Evolutionary conservation across 2,888 invertebrate genomes (phyloP).

Genomic region (Xestoiulus laeticollis): DNA sequence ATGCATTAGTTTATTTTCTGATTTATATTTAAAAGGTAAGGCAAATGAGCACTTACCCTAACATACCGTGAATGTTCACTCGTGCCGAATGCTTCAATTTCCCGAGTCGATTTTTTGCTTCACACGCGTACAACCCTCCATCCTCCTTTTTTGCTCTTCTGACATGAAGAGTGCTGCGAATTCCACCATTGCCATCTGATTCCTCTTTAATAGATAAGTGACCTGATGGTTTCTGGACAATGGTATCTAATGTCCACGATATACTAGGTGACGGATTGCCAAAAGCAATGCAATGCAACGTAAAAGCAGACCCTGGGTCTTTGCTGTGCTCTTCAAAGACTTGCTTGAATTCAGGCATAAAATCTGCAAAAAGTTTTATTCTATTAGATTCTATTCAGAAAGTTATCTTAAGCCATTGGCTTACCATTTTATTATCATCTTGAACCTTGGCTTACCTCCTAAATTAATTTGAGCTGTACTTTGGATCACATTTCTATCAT

Average conservation of each 20-base stretch:
- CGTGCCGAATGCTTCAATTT: conserved; percentile 76
- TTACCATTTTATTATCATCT: too few relatives aligned
- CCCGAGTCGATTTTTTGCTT: conserved; percentile 79
- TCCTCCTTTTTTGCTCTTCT: conserved; percentile 67
- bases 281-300: conserved; percentile 34
- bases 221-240: not conserved
- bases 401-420: too few relatives aligned
- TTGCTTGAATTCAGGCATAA: conserved; percentile 46
- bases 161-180: conserved; percentile 44
- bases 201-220: not conserved
- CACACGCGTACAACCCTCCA: conserved; percentile 81
- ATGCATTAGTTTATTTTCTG: not conserved
- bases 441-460: conserved; percentile 48
- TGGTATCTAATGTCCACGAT: conserved; percentile 42
- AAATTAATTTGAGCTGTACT: conserved; percentile 40
- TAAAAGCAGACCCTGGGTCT: conserved; percentile 20
- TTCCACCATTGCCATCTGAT: not conserved
- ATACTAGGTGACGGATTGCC: conserved; percentile 49
- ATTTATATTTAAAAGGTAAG: conserved; percentile 30
- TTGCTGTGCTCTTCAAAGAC: not conserved
- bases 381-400: not conserved
- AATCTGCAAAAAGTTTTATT: conserved; percentile 6
- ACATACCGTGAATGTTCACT: conserved; percentile 70
- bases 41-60: conserved; percentile 38
- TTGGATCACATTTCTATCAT: conserved; percentile 36